Base-by-base conservation (phyloP, 2,888 invertebrate species). In the Chironomus riparius region DNA sequence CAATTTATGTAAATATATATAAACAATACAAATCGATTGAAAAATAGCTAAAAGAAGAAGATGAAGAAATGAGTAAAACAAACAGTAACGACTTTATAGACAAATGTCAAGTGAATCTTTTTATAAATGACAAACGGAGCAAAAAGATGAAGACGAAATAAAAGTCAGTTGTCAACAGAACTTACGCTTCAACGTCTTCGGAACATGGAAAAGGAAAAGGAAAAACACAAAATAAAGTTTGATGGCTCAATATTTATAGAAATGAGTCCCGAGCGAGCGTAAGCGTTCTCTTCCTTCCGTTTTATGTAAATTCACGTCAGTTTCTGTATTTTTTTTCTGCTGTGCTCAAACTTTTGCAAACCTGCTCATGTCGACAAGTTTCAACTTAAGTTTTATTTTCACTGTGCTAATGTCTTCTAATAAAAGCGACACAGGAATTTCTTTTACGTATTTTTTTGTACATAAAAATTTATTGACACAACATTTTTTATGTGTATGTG, bases 241-340 rank as follows among this genome's bases (percentile, higher is more conserved):
- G 50, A 71, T 50, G 56, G 50, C 71, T 71, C 15, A 71, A 71
- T 50, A 48, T 56, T 48, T 50, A 38, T 38, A 47, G 18, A 15
- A 70, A 70, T 70, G 70, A 47, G 70, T 71, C 56, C 13, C 71
- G n/a, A 12, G 22, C 12, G 24, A 71, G 15, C 24, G 21, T 70
- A 15, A 70, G 47, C 24, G n/a, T 71, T 56, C n/a, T 24, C 21
- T 65, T 65, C 65, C 65, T 65, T 24, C 65, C 21, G 6, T 68
- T 71, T 56, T 50, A 56, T 71, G 56, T 22, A 71, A 56, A 71
- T 56, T 56, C 15, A 71, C 50, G 21, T 47, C 48, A 38, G 10
- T 38, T 38, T 38, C 5, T 5, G 28, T 28, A 28, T 28, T 38
- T 38, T 28, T 3, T 4, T 28, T 28, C 28, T 38, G 38, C 38